These are phyloP conservation scores for Dendrolimus pini DNA, from an alignment of 2,888 invertebrate species.

Conservation along the genomic window DNA sequence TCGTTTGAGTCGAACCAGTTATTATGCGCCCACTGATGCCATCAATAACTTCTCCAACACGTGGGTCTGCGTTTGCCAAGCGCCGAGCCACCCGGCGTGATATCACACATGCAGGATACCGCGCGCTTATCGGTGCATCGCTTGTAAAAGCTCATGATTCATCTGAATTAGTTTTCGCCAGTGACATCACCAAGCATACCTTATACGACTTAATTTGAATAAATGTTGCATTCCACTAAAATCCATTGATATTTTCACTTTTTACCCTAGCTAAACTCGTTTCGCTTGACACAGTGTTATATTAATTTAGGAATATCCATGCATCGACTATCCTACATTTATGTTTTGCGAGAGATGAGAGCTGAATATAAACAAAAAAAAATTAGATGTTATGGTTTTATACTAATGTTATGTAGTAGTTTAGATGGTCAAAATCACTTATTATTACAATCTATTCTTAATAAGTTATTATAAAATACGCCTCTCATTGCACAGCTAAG, in stretches of 20 bases:
- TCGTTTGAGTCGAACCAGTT: slow-evolving; percentile 56
- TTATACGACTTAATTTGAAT: slow-evolving; percentile 47
- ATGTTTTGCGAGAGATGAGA: too few species aligned
- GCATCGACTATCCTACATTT: slow-evolving; percentile 3
- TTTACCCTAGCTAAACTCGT: too few species aligned
- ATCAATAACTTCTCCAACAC: slow-evolving; percentile 65
- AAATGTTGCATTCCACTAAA: slow-evolving; percentile 6
- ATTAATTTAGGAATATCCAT: slow-evolving; percentile 41
- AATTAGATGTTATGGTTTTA: too few species aligned
- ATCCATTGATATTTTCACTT: too few species aligned
- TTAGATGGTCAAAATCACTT: too few species aligned
- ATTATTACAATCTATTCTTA: too few species aligned
- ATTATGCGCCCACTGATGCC: slow-evolving; percentile 71
- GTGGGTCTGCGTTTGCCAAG: slow-evolving; percentile 52
- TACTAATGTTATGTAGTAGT: too few species aligned
- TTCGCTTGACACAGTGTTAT: slow-evolving; percentile 21
- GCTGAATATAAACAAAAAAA: too few species aligned
- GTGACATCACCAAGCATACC: slow-evolving; percentile 56
- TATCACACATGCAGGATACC: slow-evolving; percentile 50
- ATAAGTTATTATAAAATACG: too few species aligned
- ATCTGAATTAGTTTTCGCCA: slow-evolving; percentile 59
- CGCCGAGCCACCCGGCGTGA: slow-evolving; percentile 25
- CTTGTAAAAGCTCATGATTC: slow-evolving; percentile 69
- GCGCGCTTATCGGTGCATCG: slow-evolving; percentile 64
- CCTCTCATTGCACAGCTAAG: too few species aligned